Evolutionary conservation across 1,140 invertebrate species (phyloP), one percentile per base, ranked within the genome.

Genomic region (Neodiprion lecontei): DNA sequence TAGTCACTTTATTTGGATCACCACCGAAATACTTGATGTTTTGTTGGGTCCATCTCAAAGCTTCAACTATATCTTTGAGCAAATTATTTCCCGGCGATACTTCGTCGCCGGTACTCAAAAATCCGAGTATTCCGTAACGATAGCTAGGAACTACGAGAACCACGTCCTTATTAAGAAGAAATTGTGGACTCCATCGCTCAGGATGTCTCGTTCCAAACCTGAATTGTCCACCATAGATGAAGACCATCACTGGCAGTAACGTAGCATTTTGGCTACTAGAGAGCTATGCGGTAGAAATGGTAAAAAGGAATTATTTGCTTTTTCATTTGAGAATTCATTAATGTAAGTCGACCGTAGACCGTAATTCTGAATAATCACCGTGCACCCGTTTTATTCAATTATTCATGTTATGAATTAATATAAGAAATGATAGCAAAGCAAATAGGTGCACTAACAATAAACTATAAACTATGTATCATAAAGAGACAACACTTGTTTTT

Each of bases 21-120:
- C 53, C 53, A 61, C 53, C 53, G n/a, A 61, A 61, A 17, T 61
- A 9, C 53, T 61, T 61, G 53, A 61, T 61, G 53, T 61, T 61
- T 5, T 0, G 3, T 12, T 14, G n/a, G 53, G 11, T 61, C 53
- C 53, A 61, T 1, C n/a, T 61, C n/a, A 61, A 61, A 61, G 53
- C 53, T 17, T 14, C 11, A 9, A 17, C 53, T 17, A 61, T 12
- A 17, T 61, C 53, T 61, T 61, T 61, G 0, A 61, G 53, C 4
- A 12, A 12, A 61, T 61, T 14, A 61, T 61, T 61, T 14, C 53
- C 53, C 4, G 53, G 53, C 9, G 53, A 12, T 12, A 61, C n/a
- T 17, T 61, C 53, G 53, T 61, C 53, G 3, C 53, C 53, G 11
- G 53, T 61, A 17, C 53, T 61, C 53, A 61, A 61, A 17, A 14